phyloP scores from a whole-genome alignment of 2,888 invertebrate species.

The Eurois occulta region DNA sequence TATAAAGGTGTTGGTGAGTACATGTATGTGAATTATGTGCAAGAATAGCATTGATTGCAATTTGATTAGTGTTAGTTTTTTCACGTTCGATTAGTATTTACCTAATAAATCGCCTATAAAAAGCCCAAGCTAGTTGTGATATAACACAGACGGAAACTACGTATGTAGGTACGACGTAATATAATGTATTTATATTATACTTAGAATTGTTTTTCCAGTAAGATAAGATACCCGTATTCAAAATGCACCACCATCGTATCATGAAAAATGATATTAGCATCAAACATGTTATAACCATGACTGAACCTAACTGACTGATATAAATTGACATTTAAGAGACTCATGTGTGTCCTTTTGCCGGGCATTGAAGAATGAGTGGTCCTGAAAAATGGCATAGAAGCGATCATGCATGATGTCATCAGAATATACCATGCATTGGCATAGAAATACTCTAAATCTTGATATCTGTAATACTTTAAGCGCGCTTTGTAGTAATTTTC shows the following conservation, averaged over 20 bases:
- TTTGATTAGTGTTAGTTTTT: not conserved
- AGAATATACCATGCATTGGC: not conserved
- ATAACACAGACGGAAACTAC: not conserved
- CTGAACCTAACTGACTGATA: not conserved
- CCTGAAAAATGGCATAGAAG: not conserved
- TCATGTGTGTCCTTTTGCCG: not conserved
- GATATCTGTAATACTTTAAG: not conserved
- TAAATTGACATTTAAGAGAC: not conserved
- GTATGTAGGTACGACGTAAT: not conserved
- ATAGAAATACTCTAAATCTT: not conserved
- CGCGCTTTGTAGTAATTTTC: not conserved
- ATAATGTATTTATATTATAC: not conserved
- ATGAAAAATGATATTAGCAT: not conserved
- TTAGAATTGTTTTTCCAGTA: not conserved
- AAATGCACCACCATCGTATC: not conserved
- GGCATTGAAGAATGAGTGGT: slow-evolving; percentile 21
- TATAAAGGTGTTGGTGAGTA: slow-evolving; percentile 6
- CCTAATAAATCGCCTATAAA: not conserved
- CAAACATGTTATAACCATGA: not conserved
- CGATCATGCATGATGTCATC: not conserved
- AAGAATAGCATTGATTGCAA: not conserved
- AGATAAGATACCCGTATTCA: not conserved
- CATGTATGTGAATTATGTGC: not conserved
- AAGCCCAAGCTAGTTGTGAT: not conserved
- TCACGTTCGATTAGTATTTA: not conserved